These are phyloP conservation scores for Tineola bisselliella DNA, from an alignment of 2,888 invertebrate genomes.

Conservation along the genomic window DNA sequence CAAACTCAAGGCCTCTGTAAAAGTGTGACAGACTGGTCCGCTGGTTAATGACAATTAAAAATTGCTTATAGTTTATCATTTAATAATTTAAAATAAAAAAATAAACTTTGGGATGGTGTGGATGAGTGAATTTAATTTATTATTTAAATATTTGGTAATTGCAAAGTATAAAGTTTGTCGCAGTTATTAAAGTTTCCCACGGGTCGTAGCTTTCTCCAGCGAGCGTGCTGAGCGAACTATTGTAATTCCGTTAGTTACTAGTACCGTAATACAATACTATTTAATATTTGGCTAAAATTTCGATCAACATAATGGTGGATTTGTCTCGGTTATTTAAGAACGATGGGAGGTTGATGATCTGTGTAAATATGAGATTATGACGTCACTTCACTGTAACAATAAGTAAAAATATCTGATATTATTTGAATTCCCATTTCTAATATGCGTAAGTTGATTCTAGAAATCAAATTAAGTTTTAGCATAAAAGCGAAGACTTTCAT, in stretches of 20 bases:
- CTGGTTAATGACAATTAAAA: no score
- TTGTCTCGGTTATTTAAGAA: not conserved
- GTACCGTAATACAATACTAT: not conserved
- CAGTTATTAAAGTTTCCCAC: not conserved
- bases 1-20: no score
- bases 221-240: not conserved
- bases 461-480: not conserved
- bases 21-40: no score
- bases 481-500: not conserved
- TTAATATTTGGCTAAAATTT: not conserved
- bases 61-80: no score
- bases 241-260: not conserved
- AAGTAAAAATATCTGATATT: no score
- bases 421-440: not conserved
- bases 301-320: not conserved
- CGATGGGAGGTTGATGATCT: not conserved
- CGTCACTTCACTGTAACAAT: not conserved
- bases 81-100: no score
- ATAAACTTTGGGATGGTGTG: not conserved
- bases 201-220: not conserved
- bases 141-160: not conserved
- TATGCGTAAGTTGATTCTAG: not conserved
- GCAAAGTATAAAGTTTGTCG: not conserved
- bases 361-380: not conserved
- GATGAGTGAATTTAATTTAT: not conserved